These are phyloP conservation scores for Hyaena hyaena DNA, from an alignment of 2,113 vertebrate species.

Conservation along the genomic window DNA sequence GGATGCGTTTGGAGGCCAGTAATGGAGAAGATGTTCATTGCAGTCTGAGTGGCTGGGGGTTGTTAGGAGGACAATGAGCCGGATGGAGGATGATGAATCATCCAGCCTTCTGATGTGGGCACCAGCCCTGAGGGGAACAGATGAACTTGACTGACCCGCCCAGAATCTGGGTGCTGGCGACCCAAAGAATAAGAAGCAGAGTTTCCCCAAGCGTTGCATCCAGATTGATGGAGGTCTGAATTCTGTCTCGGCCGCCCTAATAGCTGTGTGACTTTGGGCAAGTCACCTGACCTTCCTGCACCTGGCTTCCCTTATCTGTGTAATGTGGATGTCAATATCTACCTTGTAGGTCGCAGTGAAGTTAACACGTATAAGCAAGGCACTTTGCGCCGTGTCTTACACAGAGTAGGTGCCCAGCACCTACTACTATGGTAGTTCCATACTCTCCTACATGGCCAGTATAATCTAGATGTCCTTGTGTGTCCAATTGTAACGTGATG, in stretches of 20 bases:
- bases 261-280: neutral
- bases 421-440: too few species aligned
- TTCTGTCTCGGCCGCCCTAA: neutral
- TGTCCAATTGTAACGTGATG: neutral
- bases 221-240: neutral
- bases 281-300: neutral
- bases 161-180: neutral
- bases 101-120: neutral
- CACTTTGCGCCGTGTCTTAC: neutral
- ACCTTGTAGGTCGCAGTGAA: neutral
- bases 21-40: conserved; percentile 41
- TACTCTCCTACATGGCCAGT: neutral
- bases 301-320: neutral
- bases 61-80: neutral
- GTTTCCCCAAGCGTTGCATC: neutral
- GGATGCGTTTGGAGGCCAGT: neutral
- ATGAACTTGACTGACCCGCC: neutral
- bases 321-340: neutral
- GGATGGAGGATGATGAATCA: neutral
- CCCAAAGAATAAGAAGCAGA: neutral
- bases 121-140: neutral
- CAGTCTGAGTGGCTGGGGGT: neutral
- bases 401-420: neutral
- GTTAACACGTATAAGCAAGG: neutral
- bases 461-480: neutral